Conservation (phyloP, 1,140 invertebrate species). For the Drosophila takahashii region DNA sequence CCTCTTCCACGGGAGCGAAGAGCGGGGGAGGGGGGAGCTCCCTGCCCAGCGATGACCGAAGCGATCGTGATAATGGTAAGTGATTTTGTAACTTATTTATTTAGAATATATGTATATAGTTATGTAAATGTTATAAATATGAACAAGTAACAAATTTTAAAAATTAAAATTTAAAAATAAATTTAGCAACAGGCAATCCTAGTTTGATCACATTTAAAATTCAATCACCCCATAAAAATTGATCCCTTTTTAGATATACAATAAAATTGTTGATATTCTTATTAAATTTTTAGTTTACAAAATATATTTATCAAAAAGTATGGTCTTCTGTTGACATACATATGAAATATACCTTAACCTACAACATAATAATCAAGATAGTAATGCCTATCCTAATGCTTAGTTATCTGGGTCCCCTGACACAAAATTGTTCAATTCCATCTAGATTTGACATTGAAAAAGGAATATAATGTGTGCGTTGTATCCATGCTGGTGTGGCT, state of each 20-base stretch:
- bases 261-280: too few relatives aligned
- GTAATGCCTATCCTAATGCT: neutral
- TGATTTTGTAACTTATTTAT: constrained; percentile 18
- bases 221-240: too few relatives aligned
- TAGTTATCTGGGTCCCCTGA: neutral
- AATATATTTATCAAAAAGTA: neutral
- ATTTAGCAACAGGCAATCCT: too few relatives aligned
- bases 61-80: constrained; percentile 86
- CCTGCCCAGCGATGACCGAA: constrained; percentile 85
- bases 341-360: neutral
- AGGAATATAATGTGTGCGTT: constrained; percentile 3
- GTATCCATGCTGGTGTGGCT: constrained; percentile 58
- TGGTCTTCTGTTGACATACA: neutral
- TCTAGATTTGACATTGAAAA: constrained; percentile 4
- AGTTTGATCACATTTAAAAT: too few relatives aligned
- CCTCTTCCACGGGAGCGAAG: constrained; percentile 21
- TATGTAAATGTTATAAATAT: too few relatives aligned
- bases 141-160: too few relatives aligned
- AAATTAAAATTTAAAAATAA: too few relatives aligned
- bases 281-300: neutral
- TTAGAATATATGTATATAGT: neutral
- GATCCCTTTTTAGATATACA: too few relatives aligned
- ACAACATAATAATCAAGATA: neutral
- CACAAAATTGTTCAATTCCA: constrained; percentile 1
- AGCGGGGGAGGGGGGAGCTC: constrained; percentile 37